Percentiles rank a stretch among this genome's conserved stretches.
Evolutionary conservation across 2,113 vertebrate species (phyloP).

Genomic region (Alethe castanea): DNA sequence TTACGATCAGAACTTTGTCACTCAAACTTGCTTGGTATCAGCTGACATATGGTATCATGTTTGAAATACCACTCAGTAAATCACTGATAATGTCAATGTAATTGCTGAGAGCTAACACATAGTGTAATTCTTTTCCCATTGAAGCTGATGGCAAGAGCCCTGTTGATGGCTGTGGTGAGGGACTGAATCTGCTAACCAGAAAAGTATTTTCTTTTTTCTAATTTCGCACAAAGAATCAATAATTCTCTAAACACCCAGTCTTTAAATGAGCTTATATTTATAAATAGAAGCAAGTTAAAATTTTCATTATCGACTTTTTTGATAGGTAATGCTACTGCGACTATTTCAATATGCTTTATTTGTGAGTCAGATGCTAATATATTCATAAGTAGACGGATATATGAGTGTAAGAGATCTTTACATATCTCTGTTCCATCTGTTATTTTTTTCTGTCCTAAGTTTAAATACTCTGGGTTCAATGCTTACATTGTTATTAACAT

Average conservation of each 20-base stretch:
- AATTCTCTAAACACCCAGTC: neutral
- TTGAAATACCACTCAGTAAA: conserved; percentile 58
- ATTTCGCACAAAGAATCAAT: neutral
- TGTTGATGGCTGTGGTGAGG: neutral
- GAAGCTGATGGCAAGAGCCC: neutral
- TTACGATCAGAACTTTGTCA: conserved; percentile 50
- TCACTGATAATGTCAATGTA: conserved; percentile 61
- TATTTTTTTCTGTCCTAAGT: conserved; percentile 35
- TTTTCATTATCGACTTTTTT: neutral
- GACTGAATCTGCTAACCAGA: neutral
- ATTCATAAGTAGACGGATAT: conserved; percentile 7
- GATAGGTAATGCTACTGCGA: neutral
- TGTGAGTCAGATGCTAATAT: conserved; percentile 13
- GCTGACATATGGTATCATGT: conserved; percentile 36
- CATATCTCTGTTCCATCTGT: conserved; percentile 30
- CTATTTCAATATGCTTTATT: neutral
- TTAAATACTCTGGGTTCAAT: conserved; percentile 12
- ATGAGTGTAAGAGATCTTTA: neutral
- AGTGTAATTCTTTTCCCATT: conserved; percentile 38
- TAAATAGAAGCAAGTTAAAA: neutral
- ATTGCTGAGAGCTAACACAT: conserved; percentile 46
- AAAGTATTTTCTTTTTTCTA: neutral
- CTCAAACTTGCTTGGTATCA: conserved; percentile 42
- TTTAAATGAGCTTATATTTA: neutral
- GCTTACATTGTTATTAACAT: conserved; percentile 51